phyloP scores from a whole-genome alignment of 2,888 invertebrate species.

The Tineola bisselliella region DNA sequence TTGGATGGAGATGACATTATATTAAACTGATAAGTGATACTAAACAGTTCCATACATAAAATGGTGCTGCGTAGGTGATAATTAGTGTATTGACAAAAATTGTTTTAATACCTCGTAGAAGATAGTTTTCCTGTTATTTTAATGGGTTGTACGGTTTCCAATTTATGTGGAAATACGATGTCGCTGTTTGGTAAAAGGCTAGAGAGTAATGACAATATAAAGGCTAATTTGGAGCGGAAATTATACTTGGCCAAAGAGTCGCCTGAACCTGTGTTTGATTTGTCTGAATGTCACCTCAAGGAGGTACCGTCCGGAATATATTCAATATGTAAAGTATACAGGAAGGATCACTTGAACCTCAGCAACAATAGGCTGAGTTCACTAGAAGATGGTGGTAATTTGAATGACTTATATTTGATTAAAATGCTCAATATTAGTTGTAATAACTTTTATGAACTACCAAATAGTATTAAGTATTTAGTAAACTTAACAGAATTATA shows the following conservation, averaged over 20 bases:
- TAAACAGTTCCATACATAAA: neutral
- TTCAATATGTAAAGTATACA: slow-evolving; percentile 82
- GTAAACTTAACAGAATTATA: slow-evolving; percentile 77
- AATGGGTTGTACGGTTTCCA: slow-evolving; percentile 60
- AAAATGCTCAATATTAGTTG: slow-evolving; percentile 73
- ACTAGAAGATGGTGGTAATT: slow-evolving; percentile 75
- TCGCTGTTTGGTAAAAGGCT: slow-evolving; percentile 49
- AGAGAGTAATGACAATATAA: slow-evolving; percentile 29
- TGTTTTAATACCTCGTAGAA: slow-evolving; percentile 15
- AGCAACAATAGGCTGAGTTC: slow-evolving; percentile 76
- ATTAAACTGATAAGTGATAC: neutral
- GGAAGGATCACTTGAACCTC: slow-evolving; percentile 75
- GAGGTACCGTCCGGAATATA: slow-evolving; percentile 81
- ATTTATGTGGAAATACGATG: slow-evolving; percentile 46
- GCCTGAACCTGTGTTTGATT: slow-evolving; percentile 83
- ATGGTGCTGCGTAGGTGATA: slow-evolving; percentile 8
- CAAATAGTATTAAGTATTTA: slow-evolving; percentile 72
- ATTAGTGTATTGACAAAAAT: slow-evolving; percentile 8
- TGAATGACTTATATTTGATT: slow-evolving; percentile 75
- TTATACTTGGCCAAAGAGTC: slow-evolving; percentile 71
- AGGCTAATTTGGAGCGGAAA: slow-evolving; percentile 50
- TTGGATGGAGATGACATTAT: neutral
- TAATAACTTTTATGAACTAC: slow-evolving; percentile 72
- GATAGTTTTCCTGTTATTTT: slow-evolving; percentile 22
- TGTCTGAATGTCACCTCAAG: slow-evolving; percentile 80